Base-by-base conservation (phyloP, 2,888 invertebrate genomes). In the Nycteola revayana region DNA sequence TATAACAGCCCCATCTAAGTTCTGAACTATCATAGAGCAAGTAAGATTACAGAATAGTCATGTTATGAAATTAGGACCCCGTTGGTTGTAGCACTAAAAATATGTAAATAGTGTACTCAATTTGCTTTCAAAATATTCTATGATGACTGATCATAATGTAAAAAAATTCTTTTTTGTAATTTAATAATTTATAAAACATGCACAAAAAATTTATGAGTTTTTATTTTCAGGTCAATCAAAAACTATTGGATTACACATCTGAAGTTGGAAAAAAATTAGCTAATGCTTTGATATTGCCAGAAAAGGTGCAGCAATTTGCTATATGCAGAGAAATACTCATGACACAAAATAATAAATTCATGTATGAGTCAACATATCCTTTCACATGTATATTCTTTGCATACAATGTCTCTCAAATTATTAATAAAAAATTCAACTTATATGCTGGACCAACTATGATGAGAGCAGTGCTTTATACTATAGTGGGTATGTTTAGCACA, bases 241-340 rank as follows among this genome's bases (percentile, higher is more conserved):
- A 92, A 45, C 68, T 82, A 30, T 82, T 96, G 0, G 81, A 93
- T 51, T 95, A 94, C 93, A 81, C 84, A 20, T 86, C 92, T 0
- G 90, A 91, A 36, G 89, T 85, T 36, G 94, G 93, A 0, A 72
- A 90, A 50, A 73, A 91, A 34, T 81, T 96, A 25, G 76, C 92
- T 29, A 79, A 94, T 7, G 90, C 95, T 0, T 65, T 96, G 14
- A 74, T 95, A 1, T 67, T 96, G n/a, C 93, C 94, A 7, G 94
- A 95, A 44, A 91, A 93, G 43, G 96, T 95, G 6, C 93, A 95
- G 70, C 88, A 94, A 41, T 96, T 95, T 86, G 95, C 93, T 1
- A 91, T 96, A 11, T 95, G 95, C 36, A 90, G 93, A 52, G 93
- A 95, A 74, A 90, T 96, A 31, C 69, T 93, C 36, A 90, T 92